Evolutionary conservation across 2,797 vertebrate species (phyloP).

Genomic region (Pangasius sanitwongsei): DNA sequence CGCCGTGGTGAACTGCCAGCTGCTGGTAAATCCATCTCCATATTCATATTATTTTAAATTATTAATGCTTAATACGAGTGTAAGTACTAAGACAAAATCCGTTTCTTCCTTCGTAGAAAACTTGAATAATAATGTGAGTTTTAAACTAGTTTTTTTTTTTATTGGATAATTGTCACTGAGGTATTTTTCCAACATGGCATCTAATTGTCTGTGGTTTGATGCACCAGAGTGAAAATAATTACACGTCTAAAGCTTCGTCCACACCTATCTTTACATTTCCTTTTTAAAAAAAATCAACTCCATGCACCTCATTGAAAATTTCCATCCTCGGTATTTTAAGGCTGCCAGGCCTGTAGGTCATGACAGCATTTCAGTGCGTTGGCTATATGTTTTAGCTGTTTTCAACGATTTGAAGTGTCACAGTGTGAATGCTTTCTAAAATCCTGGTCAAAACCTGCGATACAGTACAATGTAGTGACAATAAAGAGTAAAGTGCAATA

Average conservation of each 20-base stretch:
- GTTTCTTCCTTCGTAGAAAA: background rate
- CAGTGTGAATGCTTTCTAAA: background rate
- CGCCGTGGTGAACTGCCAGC: too few relatives aligned
- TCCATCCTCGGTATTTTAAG: constrained; percentile 5
- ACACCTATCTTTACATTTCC: background rate
- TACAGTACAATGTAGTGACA: background rate
- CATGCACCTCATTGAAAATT: background rate
- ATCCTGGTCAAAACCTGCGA: background rate
- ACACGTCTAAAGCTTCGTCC: background rate
- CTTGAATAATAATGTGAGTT: background rate
- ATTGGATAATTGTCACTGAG: background rate
- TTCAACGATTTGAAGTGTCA: background rate
- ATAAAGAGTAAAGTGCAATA: background rate
- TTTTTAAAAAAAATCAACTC: too few relatives aligned
- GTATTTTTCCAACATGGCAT: background rate
- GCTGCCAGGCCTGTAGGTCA: constrained; percentile 53
- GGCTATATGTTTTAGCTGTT: background rate
- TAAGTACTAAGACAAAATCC: background rate
- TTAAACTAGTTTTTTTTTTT: background rate
- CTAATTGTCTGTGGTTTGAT: background rate
- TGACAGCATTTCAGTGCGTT: background rate
- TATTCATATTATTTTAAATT: background rate
- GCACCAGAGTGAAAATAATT: background rate
- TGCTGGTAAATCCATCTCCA: background rate
- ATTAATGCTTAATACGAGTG: background rate